Evolutionary conservation across 2,113 vertebrate species (phyloP), one percentile per base, ranked within the genome.

Genomic region (Ailuropoda melanoleuca): DNA sequence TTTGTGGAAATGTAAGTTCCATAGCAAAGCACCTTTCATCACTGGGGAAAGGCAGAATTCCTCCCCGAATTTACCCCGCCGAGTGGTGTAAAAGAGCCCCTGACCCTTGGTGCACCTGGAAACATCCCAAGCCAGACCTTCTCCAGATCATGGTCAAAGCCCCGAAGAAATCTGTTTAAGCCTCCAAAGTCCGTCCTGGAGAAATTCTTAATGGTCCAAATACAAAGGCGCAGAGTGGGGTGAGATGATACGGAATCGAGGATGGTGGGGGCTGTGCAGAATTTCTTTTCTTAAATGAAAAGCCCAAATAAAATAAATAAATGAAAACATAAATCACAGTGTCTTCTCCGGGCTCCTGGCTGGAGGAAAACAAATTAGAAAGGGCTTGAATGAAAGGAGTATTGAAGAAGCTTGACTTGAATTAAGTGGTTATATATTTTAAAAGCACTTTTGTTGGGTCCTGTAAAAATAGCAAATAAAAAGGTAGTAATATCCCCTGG

Each of bases 361-460:
- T 94, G 78, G 90, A 97, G 88, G 88, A 97, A 98, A 98, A 96
- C 97, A 98, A 97, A 98, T 97, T 98, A 97, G 94, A 97, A 97
- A 95, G 93, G 18, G 90, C 94, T 97, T 97, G 97, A 98, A 97
- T 94, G 93, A 98, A 97, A 98, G 97, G 84, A 64, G 94, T 95
- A 97, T 97, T 97, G 97, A 97, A 94, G 96, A 96, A 92, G 88
- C 95, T 97, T 98, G 97, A 96, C 97, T 97, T 88, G 97, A 98
- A 98, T 98, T 98, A 98, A 98, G 98, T 98, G 97, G 96, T 96
- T 97, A 86, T 98, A 97, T 98, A 97, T 98, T 98, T 98, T 98
- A 97, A 98, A 98, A 98, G 96, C 97, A 98, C 94, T 98, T 77
- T 98, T 98, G 97, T 89, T 97, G 96, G 96, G 93, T 91, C 86